Base-by-base conservation (phyloP, 2,797 vertebrate genomes). In the Taenioides sp. region DNA sequence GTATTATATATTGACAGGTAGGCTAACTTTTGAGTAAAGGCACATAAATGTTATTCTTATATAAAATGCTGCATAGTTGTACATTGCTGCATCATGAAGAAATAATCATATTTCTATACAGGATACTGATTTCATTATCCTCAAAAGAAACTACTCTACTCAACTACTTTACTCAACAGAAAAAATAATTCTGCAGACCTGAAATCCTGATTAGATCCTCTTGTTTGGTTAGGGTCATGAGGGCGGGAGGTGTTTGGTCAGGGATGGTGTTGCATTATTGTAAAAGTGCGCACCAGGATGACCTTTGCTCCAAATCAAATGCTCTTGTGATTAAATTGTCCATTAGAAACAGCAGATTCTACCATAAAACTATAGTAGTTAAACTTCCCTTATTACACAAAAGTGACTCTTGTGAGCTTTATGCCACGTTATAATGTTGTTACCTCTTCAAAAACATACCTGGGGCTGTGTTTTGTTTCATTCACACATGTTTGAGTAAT, bases 261-360 rank as follows among this genome's bases (percentile, higher is more conserved):
- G 76, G 79, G 83, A 84, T 70, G 74, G 83, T 55, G 72, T 77
- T 84, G 80, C 70, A 63, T 69, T 86, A 87, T 86, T 85, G 76
- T 61, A 74, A 43, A 61, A 82, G 61, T 60, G 67, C 60, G 61
- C 70, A 79, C 66, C 40, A 50, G 43, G 28, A 76, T 76, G 85
- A 90, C 85, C 89, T 91, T 91, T 88, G 82, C 81, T 87, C 87
- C 66, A 81, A 85, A 89, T 86, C 58, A 79, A 87, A 80, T 58
- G 49, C 72, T 75, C n/a, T 59, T 65, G 17, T 27, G 69, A 80
- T 70, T 77, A 73, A 79, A 81, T 71, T 83, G 69, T 78, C 12
- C 61, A 76, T 84, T 27, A 83, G 74, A 82, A 82, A 61, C 37
- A 43, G 40, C 40, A 16, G 43, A 47, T 87, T 87, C 84, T 80